Percentiles rank a stretch among this genome's conserved stretches.
Evolutionary conservation across 2,797 vertebrate genomes (phyloP).

Genomic region (Nothura maculosa): DNA sequence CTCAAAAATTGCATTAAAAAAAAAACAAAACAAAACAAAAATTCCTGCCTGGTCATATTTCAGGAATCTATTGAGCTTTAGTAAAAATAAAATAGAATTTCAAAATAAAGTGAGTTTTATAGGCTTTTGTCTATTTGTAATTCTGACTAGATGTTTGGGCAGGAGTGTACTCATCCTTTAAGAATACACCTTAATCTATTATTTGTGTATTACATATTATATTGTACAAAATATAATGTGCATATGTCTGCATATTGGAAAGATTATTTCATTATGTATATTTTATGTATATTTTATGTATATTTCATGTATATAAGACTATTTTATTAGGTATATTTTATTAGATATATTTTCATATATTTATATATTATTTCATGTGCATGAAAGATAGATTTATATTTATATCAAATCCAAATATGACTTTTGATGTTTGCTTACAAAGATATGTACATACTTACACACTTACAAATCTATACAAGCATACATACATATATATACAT

Average conservation of each 20-base stretch:
- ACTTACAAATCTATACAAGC: neutral
- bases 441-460: neutral
- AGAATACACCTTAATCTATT: neutral
- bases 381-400: neutral
- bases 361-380: neutral
- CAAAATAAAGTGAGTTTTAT: neutral
- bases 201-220: neutral
- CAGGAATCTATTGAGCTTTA: neutral
- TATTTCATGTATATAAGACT: neutral
- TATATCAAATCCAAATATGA: neutral
- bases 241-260: neutral
- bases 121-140: neutral
- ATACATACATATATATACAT: neutral
- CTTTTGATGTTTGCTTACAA: neutral
- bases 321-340: neutral
- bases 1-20: rapidly evolving
- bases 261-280: neutral
- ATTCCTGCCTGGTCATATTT: neutral
- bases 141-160: neutral
- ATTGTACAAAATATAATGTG: neutral
- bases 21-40: neutral
- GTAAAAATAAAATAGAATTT: neutral
- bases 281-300: neutral
- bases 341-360: neutral
- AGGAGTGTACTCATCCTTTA: neutral